Evolutionary conservation across 1,140 invertebrate species (phyloP).

Genomic region (Tetramorium simillimum): DNA sequence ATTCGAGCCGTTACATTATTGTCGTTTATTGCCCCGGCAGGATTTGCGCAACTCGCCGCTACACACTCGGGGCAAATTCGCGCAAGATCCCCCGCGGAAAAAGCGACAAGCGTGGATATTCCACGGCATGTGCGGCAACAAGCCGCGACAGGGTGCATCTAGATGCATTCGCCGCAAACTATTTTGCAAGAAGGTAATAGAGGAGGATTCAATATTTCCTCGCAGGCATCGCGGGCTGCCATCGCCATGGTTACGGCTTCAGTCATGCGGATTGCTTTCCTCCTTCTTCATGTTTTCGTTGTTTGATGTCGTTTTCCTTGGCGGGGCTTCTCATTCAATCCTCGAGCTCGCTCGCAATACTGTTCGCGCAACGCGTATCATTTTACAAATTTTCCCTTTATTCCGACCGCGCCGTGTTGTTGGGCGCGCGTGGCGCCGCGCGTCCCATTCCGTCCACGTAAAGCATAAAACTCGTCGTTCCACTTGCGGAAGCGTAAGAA

Average conservation of each 20-base stretch:
- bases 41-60: slow-evolving; percentile 29
- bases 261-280: slow-evolving; percentile 68
- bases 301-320: slow-evolving; percentile 62
- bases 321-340: slow-evolving; percentile 64
- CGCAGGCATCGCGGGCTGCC: slow-evolving; percentile 48
- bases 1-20: slow-evolving; percentile 29
- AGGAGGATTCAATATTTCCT: slow-evolving; percentile 68
- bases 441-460: slow-evolving; percentile 31
- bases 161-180: slow-evolving; percentile 57
- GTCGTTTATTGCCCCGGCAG: slow-evolving; percentile 17
- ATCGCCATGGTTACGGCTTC: slow-evolving; percentile 71
- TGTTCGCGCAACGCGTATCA: slow-evolving; percentile 47
- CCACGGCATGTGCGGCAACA: slow-evolving; percentile 33
- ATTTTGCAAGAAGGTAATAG: slow-evolving; percentile 59
- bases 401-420: not conserved
- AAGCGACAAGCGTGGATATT: slow-evolving; percentile 41
- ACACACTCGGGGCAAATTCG: slow-evolving; percentile 9
- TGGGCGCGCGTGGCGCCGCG: not conserved
- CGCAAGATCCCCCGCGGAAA: slow-evolving; percentile 15
- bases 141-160: slow-evolving; percentile 40
- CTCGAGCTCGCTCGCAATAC: slow-evolving; percentile 55
- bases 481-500: slow-evolving; percentile 37
- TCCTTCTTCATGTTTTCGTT: slow-evolving; percentile 63
- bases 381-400: slow-evolving; percentile 64
- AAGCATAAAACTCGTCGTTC: slow-evolving; percentile 44